Conservation (phyloP, 2,113 vertebrate genomes). For the Cinclus cinclus region DNA sequence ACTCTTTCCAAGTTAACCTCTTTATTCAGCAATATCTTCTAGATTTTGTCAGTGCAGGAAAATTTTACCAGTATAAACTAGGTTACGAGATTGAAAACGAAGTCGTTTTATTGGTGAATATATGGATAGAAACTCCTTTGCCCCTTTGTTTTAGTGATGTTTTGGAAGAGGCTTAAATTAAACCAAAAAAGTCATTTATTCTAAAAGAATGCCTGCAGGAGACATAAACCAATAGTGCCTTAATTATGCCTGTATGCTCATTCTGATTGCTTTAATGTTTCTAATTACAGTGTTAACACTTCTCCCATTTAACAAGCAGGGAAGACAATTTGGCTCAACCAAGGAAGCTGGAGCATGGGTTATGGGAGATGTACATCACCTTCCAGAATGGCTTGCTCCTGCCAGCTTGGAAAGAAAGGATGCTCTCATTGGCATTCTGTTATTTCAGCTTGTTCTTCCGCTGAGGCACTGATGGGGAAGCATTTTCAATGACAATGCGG, state of each 20-base stretch:
- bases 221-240: constrained; percentile 55
- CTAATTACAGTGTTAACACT: constrained; percentile 59
- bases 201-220: constrained; percentile 46
- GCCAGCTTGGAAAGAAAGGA: constrained; percentile 50
- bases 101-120: not conserved
- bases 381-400: constrained; percentile 24
- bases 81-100: constrained; percentile 3
- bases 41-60: not conserved
- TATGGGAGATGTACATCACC: constrained; percentile 10
- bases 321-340: constrained; percentile 41
- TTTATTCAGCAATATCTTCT: not conserved
- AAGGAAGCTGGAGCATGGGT: constrained; percentile 5
- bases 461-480: not conserved
- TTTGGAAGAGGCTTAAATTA: constrained; percentile 57
- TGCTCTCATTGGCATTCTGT: not conserved
- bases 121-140: not conserved
- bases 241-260: constrained; percentile 54
- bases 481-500: not conserved
- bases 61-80: not conserved
- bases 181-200: constrained; percentile 60
- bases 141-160: constrained; percentile 5
- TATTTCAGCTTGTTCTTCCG: not conserved
- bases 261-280: constrained; percentile 63
- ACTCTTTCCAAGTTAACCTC: not conserved
- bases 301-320: constrained; percentile 19